Conservation (phyloP, 2,113 vertebrate genomes). For the Marmota monax region DNA sequence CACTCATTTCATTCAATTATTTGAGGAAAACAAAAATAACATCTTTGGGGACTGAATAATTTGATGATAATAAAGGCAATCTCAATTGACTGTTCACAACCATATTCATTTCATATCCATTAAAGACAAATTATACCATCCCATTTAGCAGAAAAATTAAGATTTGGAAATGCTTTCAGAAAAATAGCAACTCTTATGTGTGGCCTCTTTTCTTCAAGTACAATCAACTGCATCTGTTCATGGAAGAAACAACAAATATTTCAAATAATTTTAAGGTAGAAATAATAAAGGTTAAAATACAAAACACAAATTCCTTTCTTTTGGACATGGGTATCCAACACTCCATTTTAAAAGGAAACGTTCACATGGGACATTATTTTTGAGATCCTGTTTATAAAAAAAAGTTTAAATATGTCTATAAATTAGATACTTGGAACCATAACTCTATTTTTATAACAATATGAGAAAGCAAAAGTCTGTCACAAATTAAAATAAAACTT, state of each 20-base stretch:
- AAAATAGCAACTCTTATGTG: constrained; percentile 44
- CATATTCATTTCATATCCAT: constrained; percentile 69
- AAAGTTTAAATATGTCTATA: neutral
- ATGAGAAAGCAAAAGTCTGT: constrained; percentile 36
- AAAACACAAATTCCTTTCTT: constrained; percentile 7
- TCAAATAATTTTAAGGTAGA: constrained; percentile 28
- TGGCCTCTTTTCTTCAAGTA: constrained; percentile 60
- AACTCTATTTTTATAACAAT: constrained; percentile 14
- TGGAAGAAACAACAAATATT: constrained; percentile 46
- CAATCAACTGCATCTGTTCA: constrained; percentile 31
- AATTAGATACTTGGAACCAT: neutral
- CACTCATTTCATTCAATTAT: constrained; percentile 65
- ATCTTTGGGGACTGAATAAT: constrained; percentile 65
- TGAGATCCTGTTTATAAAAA: constrained; percentile 39
- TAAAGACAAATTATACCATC: constrained; percentile 68
- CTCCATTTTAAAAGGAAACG: constrained; percentile 8
- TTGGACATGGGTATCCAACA: neutral
- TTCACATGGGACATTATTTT: neutral
- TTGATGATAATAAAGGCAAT: constrained; percentile 71
- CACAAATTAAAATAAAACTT: constrained; percentile 60
- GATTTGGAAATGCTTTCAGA: constrained; percentile 47
- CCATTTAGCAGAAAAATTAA: constrained; percentile 63
- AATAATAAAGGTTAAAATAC: constrained; percentile 40
- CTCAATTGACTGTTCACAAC: constrained; percentile 46
- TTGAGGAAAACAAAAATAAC: constrained; percentile 67